Percentiles rank a stretch among this genome's conserved stretches.
Evolutionary conservation across 2,113 vertebrate species (phyloP).

Genomic region (Propithecus coquereli): DNA sequence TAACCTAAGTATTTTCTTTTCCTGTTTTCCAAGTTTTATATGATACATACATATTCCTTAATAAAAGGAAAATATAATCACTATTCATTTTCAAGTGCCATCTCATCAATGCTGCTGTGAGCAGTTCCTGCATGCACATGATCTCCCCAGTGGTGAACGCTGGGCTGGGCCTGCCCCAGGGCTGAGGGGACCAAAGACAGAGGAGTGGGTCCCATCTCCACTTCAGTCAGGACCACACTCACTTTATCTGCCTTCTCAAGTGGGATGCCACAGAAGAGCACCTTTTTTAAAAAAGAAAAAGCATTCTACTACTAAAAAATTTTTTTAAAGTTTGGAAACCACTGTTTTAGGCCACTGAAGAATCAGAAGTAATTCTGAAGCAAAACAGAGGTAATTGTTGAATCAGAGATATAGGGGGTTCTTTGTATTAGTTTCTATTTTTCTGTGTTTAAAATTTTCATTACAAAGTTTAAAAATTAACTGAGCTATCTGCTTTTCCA

Average conservation of each 20-base stretch:
- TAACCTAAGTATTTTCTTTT: background rate
- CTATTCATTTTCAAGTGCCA: background rate
- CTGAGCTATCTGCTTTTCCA: background rate
- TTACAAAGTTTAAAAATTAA: background rate
- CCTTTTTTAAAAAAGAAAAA: background rate
- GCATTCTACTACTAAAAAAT: background rate
- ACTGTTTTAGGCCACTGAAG: background rate
- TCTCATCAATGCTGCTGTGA: background rate
- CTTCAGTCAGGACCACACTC: background rate
- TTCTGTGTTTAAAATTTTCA: background rate
- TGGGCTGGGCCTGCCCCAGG: too few species aligned
- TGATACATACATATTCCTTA: background rate
- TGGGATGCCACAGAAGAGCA: background rate
- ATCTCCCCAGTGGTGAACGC: too few species aligned
- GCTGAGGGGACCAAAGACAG: too few species aligned
- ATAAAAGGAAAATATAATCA: background rate
- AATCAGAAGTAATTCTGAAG: background rate
- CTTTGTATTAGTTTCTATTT: background rate
- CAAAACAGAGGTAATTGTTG: background rate
- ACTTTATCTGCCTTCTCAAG: background rate
- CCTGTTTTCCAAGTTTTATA: background rate
- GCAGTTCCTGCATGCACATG: too few species aligned
- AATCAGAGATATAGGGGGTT: background rate
- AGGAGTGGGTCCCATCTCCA: background rate
- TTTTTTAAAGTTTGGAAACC: background rate